Conservation (phyloP, 2,888 invertebrate species). For the Scrobipalpa atriplicella region DNA sequence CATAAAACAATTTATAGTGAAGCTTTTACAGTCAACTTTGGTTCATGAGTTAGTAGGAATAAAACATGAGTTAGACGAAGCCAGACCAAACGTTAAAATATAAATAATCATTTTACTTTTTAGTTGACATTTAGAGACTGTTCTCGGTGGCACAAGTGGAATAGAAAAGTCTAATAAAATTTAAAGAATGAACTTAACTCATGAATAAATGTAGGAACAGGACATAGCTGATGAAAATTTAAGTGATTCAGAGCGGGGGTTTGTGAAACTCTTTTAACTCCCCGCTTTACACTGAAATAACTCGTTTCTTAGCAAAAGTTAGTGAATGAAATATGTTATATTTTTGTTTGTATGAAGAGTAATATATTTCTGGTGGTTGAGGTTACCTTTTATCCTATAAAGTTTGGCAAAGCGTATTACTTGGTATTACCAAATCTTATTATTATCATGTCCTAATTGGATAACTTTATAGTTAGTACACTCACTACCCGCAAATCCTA, state of each 20-base stretch:
- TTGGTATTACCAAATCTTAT: neutral
- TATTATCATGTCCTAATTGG: neutral
- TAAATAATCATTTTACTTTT: constrained; percentile 7
- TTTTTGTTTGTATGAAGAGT: no score
- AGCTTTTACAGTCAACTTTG: constrained; percentile 15
- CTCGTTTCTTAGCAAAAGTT: neutral
- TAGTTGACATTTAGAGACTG: constrained; percentile 11
- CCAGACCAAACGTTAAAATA: constrained; percentile 15
- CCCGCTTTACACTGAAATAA: constrained; percentile 14
- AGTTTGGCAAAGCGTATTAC: neutral
- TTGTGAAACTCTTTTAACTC: neutral
- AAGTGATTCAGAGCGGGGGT: constrained; percentile 17
- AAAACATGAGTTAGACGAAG: constrained; percentile 15
- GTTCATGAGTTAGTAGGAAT: constrained; percentile 7
- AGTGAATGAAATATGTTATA: neutral
- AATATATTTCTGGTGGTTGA: no score
- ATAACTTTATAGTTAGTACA: neutral
- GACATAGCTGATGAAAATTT: constrained; percentile 25
- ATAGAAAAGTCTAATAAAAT: neutral
- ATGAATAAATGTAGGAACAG: constrained; percentile 25
- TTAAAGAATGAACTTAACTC: constrained; percentile 1
- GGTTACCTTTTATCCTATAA: no score
- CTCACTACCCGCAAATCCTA: neutral
- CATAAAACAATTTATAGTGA: constrained; percentile 19
- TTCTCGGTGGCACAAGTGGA: neutral